Base-by-base conservation (phyloP, 2,888 invertebrate genomes). In the Hecatera dysodea region DNA sequence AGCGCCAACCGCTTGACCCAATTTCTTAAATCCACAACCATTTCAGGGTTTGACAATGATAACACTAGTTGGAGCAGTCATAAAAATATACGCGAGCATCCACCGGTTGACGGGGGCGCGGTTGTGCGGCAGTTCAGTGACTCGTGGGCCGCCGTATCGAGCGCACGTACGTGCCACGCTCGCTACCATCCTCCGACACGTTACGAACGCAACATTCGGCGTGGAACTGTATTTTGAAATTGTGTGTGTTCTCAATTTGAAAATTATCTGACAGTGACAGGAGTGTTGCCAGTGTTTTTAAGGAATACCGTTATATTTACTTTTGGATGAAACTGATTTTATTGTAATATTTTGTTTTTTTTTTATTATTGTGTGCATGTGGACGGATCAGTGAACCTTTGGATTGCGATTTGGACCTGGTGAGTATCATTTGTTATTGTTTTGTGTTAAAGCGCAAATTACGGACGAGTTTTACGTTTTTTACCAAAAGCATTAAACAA, bases 331-430 rank as follows among this genome's bases (percentile, higher is more conserved):
- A 86, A 81, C 75, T 81, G 83, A 86, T 87, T 87, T 84, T 85
- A 77, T 88, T 86, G 82, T 85, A 84, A 74, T 85, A 87, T 86
- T 84, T 80, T 83, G 80, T 79, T 85, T 81, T 84, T 81, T 84
- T 36, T 80, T 81, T 84, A 81, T 82, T 81, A 87, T 87, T 88
- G 85, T 92, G 93, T 93, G 82, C 90, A 90, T 92, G 92, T 93
- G 91, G 93, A 92, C 87, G 90, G 91, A 92, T 92, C 91, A 89
- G 91, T 93, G 90, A 91, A 89, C 88, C 88, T 91, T 95, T 95
- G 95, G 95, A 95, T 95, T 95, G 95, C 95, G 93, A 90, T 93
- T 94, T 92, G 95, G 94, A 95, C 90, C 89, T 86, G 93, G 95
- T 95, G 82, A 94, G 94, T 93, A 75, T 67, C 66, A 65, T 78